Conservation (phyloP, 2,888 invertebrate species). For the Callosobruchus maculatus region DNA sequence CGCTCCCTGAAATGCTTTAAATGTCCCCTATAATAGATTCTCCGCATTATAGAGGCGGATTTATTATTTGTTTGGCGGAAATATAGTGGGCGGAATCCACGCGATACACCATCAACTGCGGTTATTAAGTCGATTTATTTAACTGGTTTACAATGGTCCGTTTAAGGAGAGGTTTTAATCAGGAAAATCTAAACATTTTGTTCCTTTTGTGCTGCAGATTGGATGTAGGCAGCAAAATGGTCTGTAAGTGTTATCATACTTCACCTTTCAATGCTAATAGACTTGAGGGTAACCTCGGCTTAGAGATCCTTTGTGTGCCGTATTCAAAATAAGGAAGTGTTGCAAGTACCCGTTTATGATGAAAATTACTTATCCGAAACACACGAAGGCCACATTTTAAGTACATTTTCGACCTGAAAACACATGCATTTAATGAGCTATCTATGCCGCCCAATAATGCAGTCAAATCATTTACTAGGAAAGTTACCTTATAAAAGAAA, state of each 20-base stretch:
- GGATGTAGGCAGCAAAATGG: neutral
- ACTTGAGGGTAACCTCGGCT: neutral
- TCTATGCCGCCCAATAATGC: too few species aligned
- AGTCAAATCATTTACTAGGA: too few species aligned
- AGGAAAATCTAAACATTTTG: neutral
- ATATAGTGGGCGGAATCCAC: neutral
- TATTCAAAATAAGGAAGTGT: neutral
- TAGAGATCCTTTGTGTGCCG: neutral
- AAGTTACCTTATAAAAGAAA: too few species aligned
- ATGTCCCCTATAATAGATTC: neutral
- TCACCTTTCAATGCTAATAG: neutral
- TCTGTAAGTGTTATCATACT: neutral
- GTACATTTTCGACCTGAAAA: too few species aligned
- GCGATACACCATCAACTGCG: neutral
- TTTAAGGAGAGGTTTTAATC: neutral
- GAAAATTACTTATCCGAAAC: neutral
- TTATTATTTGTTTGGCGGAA: neutral
- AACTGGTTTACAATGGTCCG: neutral
- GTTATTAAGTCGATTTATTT: neutral
- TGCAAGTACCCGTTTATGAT: neutral
- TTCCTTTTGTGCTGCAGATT: neutral
- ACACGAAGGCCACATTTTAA: neutral
- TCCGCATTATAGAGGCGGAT: neutral
- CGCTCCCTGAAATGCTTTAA: neutral
- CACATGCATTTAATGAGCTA: too few species aligned